These are phyloP conservation scores for Ochropacha duplaris DNA, from an alignment of 2,888 invertebrate species.

Conservation along the genomic window DNA sequence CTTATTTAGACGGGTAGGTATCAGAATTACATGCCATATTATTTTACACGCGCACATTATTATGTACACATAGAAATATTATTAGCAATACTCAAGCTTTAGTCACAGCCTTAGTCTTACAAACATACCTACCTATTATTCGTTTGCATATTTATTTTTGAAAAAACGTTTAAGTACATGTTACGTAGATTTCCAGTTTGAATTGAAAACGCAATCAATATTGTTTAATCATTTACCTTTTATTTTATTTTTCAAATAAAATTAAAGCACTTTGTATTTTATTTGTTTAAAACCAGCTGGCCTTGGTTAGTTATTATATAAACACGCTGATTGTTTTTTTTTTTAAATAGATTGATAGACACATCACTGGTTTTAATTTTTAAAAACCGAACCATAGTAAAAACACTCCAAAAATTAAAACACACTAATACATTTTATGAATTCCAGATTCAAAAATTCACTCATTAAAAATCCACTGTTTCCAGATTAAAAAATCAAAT, in stretches of 20 bases:
- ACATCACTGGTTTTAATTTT: background rate
- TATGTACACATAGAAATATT: conserved; percentile 7
- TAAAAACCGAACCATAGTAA: background rate
- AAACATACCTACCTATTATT: background rate
- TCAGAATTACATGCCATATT: conserved; percentile 72
- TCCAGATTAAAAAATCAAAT: conserved; percentile 1
- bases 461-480: background rate
- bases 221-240: background rate
- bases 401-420: background rate
- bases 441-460: background rate
- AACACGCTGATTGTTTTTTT: background rate
- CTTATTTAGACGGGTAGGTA: conserved; percentile 59
- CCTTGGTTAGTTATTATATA: background rate
- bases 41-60: conserved; percentile 47
- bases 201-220: background rate
- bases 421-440: no score
- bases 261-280: background rate
- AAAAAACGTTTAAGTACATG: no score
- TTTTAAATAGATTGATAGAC: background rate
- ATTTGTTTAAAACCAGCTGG: background rate
- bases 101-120: no score
- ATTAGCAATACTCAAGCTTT: background rate
- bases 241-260: background rate
- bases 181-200: no score
- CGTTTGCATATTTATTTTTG: no score